Percentiles rank a stretch among this genome's conserved stretches.
Evolutionary conservation across 2,113 vertebrate species (phyloP).

Genomic region (Alligator sinensis): DNA sequence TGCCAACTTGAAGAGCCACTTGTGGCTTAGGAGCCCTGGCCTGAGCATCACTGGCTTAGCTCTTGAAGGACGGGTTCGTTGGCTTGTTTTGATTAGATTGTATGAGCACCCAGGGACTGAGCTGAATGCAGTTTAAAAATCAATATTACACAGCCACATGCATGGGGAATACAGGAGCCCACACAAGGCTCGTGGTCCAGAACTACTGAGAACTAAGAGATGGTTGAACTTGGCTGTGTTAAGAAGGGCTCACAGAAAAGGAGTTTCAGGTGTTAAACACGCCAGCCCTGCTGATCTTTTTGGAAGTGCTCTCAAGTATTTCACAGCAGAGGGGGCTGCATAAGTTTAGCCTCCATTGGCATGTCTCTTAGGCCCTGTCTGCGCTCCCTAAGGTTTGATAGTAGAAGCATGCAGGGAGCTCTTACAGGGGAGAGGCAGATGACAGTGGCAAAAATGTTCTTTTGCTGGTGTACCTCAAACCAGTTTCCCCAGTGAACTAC

Average conservation of each 20-base stretch:
- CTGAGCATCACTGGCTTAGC: background rate
- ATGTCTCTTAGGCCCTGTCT: too few relatives aligned
- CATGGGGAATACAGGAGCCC: background rate
- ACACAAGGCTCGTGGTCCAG: background rate
- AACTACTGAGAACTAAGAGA: background rate
- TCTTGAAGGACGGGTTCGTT: background rate
- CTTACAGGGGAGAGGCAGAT: too few relatives aligned
- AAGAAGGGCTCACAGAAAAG: background rate
- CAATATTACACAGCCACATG: background rate
- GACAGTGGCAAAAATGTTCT: too few relatives aligned
- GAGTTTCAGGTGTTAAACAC: background rate
- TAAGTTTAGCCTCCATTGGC: background rate
- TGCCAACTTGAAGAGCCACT: too few relatives aligned
- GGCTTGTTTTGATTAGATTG: background rate
- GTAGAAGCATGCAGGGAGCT: too few relatives aligned
- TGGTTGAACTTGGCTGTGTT: background rate
- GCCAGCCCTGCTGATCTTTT: background rate
- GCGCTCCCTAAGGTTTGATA: too few relatives aligned
- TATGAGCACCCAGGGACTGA: background rate
- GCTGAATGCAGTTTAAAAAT: background rate
- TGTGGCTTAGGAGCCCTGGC: background rate
- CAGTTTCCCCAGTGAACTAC: too few relatives aligned
- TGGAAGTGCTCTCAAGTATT: background rate
- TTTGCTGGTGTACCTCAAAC: too few relatives aligned
- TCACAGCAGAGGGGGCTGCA: background rate